Evolutionary conservation across 1,140 invertebrate species (phyloP).

Genomic region (Heliothis virescens): DNA sequence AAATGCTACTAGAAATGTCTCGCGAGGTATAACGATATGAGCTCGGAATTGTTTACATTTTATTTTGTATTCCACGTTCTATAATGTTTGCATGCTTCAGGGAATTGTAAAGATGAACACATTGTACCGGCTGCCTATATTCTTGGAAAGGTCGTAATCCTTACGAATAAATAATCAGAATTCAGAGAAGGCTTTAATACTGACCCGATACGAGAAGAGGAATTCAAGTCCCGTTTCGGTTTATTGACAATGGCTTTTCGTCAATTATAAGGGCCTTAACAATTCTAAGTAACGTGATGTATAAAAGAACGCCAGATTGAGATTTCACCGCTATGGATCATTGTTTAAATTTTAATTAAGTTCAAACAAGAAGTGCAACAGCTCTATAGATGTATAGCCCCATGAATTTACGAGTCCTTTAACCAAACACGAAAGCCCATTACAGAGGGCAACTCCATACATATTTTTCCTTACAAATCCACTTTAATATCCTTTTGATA

Average conservation of each 20-base stretch:
- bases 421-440: slow-evolving; percentile 16
- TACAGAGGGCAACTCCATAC: slow-evolving; percentile 28
- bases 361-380: neutral
- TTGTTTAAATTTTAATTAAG: neutral
- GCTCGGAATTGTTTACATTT: slow-evolving; percentile 7
- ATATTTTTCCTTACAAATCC: slow-evolving; percentile 34
- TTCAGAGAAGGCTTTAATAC: too few species aligned
- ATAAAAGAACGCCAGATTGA: too few species aligned
- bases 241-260: too few species aligned
- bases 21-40: slow-evolving; percentile 11
- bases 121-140: neutral
- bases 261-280: too few species aligned
- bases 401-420: neutral
- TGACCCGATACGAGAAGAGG: too few species aligned
- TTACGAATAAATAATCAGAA: neutral
- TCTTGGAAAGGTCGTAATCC: neutral
- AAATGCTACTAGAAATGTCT: slow-evolving; percentile 30
- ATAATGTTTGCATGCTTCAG: neutral
- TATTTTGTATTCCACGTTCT: slow-evolving; percentile 11
- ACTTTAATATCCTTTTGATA: slow-evolving; percentile 37
- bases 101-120: neutral
- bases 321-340: too few species aligned
- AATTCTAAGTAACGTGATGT: too few species aligned
- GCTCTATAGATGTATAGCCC: too few species aligned
- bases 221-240: too few species aligned